Evolutionary conservation across 2,113 vertebrate species (phyloP).

Genomic region (Pelecanus crispus): DNA sequence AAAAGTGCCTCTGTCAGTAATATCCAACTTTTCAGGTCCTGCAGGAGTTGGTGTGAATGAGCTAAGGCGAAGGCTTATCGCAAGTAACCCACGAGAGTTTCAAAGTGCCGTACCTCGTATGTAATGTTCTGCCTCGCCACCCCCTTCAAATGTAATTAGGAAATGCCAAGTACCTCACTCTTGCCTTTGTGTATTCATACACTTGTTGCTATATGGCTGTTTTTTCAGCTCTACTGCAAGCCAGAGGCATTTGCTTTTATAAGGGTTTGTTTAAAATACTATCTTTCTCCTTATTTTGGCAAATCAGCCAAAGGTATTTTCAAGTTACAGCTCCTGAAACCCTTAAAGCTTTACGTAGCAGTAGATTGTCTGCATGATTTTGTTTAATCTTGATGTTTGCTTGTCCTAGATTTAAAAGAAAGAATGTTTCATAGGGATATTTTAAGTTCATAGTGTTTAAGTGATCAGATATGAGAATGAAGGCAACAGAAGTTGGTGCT

Average conservation of each 20-base stretch:
- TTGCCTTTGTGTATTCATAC: background rate
- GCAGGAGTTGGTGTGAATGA: constrained; percentile 93
- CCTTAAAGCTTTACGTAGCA: background rate
- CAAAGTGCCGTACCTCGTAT: constrained; percentile 87
- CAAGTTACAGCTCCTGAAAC: background rate
- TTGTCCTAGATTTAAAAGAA: background rate
- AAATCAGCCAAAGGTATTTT: background rate
- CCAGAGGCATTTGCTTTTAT: background rate
- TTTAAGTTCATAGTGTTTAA: background rate
- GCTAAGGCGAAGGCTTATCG: constrained; percentile 84
- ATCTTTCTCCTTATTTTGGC: background rate
- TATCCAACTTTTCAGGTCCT: constrained; percentile 73
- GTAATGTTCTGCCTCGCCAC: constrained; percentile 30
- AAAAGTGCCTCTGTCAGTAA: background rate
- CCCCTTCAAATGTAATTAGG: background rate
- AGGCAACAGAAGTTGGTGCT: background rate
- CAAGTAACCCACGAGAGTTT: constrained; percentile 80
- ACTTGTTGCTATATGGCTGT: background rate
- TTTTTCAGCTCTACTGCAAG: background rate
- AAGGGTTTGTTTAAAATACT: background rate
- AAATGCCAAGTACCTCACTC: background rate
- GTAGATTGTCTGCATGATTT: background rate
- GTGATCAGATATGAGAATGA: background rate
- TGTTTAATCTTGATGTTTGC: background rate
- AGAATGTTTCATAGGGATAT: background rate